Evolutionary conservation across 2,113 vertebrate species (phyloP), one percentile per base, ranked within the genome.

Genomic region (Gila orcuttii): DNA sequence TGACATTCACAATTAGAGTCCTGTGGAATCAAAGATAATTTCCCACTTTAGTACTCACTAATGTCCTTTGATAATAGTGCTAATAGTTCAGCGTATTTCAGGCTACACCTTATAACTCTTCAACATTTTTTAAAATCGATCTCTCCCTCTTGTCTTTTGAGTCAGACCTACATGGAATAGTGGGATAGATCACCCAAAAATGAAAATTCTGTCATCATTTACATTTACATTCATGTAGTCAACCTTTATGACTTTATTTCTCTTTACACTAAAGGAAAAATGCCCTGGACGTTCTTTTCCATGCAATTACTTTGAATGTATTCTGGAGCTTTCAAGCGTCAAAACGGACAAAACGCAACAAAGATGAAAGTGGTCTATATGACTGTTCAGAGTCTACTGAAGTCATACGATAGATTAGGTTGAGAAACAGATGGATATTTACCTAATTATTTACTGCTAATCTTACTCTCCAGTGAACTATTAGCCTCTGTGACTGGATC

Each of bases 1-100:
- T 83, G 66, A 83, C 66, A 83, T 83, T 83, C 50, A 57, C 66
- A 59, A 52, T 39, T 47, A 28, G 33, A 36, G 33, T 6, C 50
- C 68, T 57, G 66, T 57, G 33, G 13, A 83, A 73, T 39, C 47
- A 83, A 71, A 42, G 31, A 55, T 83, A 83, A 83, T 83, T 71
- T 17, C 0, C 31, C 11, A 36, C 12, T 71, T 57, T 55, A 71
- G 45, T 17, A 25, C 50, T 42, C 28, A 9, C 39, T 31, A 23
- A 55, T 36, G 45, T 71, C 25, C 23, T 69, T 59, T 42, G 66
- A 83, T 31, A 42, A 71, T 36, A 42, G 57, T 33, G 31, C 66
- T 69, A 36, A 77, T 5, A 50, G 42, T 68, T 68, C 33, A 47
- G n/a, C 25, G 3, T n/a, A 60, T 79, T 60, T 60, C 33, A 59